Conservation (phyloP, 2,888 invertebrate species). For the Tipula confusa region DNA sequence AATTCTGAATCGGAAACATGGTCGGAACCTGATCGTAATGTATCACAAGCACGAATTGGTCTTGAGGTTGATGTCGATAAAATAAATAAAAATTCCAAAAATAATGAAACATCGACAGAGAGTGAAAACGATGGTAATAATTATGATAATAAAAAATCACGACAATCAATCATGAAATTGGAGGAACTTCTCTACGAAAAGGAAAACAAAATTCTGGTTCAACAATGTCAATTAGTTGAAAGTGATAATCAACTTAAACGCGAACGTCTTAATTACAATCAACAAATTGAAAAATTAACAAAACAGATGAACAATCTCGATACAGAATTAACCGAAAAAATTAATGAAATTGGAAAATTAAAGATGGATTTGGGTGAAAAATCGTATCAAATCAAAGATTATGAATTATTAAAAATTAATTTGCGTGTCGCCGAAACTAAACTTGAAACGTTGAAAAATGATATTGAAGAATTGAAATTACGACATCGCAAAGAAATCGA, state of each 20-base stretch:
- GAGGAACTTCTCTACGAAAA: conserved; percentile 48
- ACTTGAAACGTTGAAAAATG: conserved; percentile 40
- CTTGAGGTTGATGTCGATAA: conserved; percentile 46
- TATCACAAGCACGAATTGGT: conserved; percentile 76
- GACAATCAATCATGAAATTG: conserved; percentile 46
- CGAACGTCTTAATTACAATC: conserved; percentile 40
- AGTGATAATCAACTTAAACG: conserved; percentile 46
- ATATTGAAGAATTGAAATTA: conserved; percentile 43
- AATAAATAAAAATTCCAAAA: conserved; percentile 20
- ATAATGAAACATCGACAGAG: conserved; percentile 41
- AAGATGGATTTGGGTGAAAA: conserved; percentile 40
- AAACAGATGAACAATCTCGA: conserved; percentile 35
- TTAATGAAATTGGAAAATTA: conserved; percentile 42
- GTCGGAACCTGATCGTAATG: conserved; percentile 80
- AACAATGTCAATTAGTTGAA: conserved; percentile 46
- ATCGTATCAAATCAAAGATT: conserved; percentile 34
- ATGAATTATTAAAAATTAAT: conserved; percentile 40
- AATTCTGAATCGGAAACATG: conserved; percentile 75
- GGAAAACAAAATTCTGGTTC: conserved; percentile 49
- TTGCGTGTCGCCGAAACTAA: conserved; percentile 43
- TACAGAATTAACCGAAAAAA: conserved; percentile 38
- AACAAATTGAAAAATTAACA: conserved; percentile 40
- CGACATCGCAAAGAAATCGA: conserved; percentile 41
- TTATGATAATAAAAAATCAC: conserved; percentile 38
- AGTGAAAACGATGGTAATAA: conserved; percentile 38